These are phyloP conservation scores for Trichomycterus rosablanca DNA, from an alignment of 2,113 vertebrate species.

Conservation along the genomic window DNA sequence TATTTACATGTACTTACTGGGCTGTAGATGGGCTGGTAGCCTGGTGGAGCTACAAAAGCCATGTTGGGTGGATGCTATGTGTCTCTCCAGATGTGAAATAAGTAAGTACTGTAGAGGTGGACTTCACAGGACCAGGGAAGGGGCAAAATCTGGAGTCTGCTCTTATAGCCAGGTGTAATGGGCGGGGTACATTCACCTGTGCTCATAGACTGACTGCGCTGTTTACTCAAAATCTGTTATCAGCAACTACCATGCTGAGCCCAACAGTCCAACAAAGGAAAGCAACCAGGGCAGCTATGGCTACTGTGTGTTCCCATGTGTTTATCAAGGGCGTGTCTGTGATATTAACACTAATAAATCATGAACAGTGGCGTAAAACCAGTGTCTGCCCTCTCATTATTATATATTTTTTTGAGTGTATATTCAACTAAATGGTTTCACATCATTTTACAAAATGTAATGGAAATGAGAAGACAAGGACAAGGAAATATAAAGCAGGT, in stretches of 20 bases:
- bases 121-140: neutral
- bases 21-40: constrained; percentile 73
- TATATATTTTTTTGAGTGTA: no score
- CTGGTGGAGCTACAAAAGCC: constrained; percentile 67
- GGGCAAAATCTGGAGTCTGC: neutral
- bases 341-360: neutral
- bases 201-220: neutral
- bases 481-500: no score
- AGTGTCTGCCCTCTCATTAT: no score
- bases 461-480: no score
- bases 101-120: neutral
- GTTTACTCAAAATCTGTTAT: constrained; percentile 23
- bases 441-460: no score
- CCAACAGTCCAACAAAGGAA: constrained; percentile 4
- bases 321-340: constrained; percentile 8
- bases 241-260: neutral
- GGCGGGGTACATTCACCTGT: neutral
- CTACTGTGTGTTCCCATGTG: neutral
- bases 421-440: no score
- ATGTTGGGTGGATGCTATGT: constrained; percentile 43
- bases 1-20: constrained; percentile 67
- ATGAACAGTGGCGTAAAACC: no score
- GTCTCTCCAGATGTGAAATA: neutral
- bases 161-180: constrained; percentile 12
- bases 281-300: neutral